Base-by-base conservation (phyloP, 2,888 invertebrate genomes). In the Coenonympha arcania region DNA sequence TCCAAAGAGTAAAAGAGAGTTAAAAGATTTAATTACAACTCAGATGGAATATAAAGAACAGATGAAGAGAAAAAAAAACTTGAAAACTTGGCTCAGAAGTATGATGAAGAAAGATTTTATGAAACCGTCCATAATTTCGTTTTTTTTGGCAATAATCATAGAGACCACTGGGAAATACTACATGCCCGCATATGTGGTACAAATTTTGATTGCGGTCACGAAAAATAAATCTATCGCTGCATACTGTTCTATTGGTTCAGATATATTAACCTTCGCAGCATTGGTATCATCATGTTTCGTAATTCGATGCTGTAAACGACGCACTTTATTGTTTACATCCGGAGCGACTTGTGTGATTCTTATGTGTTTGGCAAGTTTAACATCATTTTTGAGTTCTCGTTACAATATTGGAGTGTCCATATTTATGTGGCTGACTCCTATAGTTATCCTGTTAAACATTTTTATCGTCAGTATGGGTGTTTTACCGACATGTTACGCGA, bases 141-240 rank as follows among this genome's bases (percentile, higher is more conserved):
- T 58, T 0, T 31, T 73, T 0, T 33, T 73, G n/a, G 63, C 65
- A 0, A 8, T 74, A 3, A 44, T 63, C 13, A 20, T 72, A 48
- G 73, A 75, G 22, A 45, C 67, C 0, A 57, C 62, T 55, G 74
- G 74, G 0, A 64, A 65, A 50, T 67, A 67, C 49, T 75, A 68
- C 49, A 62, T 68, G 18, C 19, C 63, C 4, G 65, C 62, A 4
- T 73, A 71, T 11, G 56, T 64, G 2, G 62, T 66, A 3, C 60
- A 71, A 48, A 73, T 76, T 9, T 62, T 76, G 55, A 50, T 49
- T 2, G 60, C 65, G 15, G 46, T 76, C 4, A 57, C 65, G 2
- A 62, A 54, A 0, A 59, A 67, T 31, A 54, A 64, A 42, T 58
- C 67, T 1, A 43, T 64, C 18, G 73, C 66, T 3, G 43, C 61